Base-by-base conservation (phyloP, 2,888 invertebrate species). In the Ctena decussata region DNA sequence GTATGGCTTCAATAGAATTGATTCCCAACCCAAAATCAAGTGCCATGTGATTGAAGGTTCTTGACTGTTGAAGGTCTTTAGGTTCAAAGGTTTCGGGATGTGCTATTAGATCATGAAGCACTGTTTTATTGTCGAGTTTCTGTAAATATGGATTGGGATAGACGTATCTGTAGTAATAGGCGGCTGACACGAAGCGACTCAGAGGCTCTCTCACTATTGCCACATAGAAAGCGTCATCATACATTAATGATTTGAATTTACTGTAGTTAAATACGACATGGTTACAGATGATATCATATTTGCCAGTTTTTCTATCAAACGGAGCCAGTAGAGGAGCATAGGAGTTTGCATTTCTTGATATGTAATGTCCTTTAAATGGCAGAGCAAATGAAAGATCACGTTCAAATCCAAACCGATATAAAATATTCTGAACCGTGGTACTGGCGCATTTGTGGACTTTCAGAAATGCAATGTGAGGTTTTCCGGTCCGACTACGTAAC, bases 371-470 rank as follows among this genome's bases (percentile, higher is more conserved):
- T 32, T 6, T 8, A 12, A 35, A 32, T 5, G 65, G 65, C 18
- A 65, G 32, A 32, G n/a, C 72, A 44, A 72, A 72, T 2, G 72
- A 24, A 1, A 72, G 44, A 18, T 72, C 21, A 6, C 72, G 39
- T 1, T 35, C n/a, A 24, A 5, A 37, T 18, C 81, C 81, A 69
- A 81, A 81, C 11, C 81, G 32, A 39, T 30, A 76, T 12, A 81
- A 32, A 32, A 81, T 81, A 44, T 81, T 81, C 49, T 81, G 76
- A 0, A 76, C n/a, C 6, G 81, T 81, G 32, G 81, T 76, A 53
- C 81, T 81, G 11, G 75, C 81, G 1, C 76, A 75, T 37, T 81
- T 81, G 44, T 81, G 81, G n/a, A 81, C 81, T 30, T 81, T 81
- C 11, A 81, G 57, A 53, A 81, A 81, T 8, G 81, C 81, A 8